Evolutionary conservation across 2,888 invertebrate genomes (phyloP).

Genomic region (Tetheella fluctuosa): DNA sequence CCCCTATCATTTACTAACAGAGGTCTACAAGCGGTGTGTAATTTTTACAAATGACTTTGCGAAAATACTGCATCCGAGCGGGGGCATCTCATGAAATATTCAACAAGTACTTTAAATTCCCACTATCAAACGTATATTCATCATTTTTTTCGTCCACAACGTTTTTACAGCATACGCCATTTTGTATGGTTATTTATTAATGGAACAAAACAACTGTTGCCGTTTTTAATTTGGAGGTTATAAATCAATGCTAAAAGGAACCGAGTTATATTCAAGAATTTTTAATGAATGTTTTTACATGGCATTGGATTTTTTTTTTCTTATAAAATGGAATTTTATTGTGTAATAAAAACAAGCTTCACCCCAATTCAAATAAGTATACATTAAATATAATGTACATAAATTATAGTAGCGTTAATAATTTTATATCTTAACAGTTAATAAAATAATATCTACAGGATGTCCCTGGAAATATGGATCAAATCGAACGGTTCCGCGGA

Average conservation of each 20-base stretch:
- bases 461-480: constrained; percentile 81
- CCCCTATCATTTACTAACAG: not conserved
- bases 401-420: constrained; percentile 61
- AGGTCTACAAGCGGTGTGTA: not conserved
- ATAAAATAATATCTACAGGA: constrained; percentile 27
- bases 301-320: not conserved
- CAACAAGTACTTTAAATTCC: not conserved
- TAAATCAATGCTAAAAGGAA: not conserved
- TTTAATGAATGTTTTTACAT: not conserved
- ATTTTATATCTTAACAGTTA: constrained; percentile 69
- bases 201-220: not conserved
- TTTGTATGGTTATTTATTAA: not conserved
- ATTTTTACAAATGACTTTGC: not conserved
- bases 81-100: not conserved
- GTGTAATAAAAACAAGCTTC: constrained; percentile 28
- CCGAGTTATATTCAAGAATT: no score
- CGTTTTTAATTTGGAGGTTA: not conserved
- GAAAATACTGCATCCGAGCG: constrained; percentile 4
- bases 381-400: constrained; percentile 58
- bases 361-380: constrained; percentile 42
- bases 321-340: constrained; percentile 8
- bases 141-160: not conserved
- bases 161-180: not conserved
- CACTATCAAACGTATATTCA: constrained; percentile 4
- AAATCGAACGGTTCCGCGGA: no score